These are phyloP conservation scores for Eudorcas thomsonii DNA, from an alignment of 2,113 vertebrate genomes.

Conservation along the genomic window DNA sequence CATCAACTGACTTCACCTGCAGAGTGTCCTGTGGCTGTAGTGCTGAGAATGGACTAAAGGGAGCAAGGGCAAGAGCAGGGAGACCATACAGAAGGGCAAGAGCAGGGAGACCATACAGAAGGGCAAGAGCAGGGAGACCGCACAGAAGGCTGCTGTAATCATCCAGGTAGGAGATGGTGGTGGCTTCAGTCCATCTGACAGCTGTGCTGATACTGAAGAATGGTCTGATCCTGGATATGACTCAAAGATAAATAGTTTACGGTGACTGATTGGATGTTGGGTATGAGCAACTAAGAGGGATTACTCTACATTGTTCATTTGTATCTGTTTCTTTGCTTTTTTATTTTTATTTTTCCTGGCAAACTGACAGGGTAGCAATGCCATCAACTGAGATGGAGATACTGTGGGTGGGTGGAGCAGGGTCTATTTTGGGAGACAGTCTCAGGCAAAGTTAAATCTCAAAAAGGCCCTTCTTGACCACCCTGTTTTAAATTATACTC, in stretches of 20 bases:
- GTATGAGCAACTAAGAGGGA: neutral
- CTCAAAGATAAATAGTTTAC: neutral
- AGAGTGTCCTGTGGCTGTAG: neutral
- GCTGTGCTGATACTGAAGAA: neutral
- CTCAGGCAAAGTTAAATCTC: neutral
- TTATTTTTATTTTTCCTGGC: neutral
- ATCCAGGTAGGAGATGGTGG: neutral
- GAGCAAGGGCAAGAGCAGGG: neutral
- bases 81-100: neutral
- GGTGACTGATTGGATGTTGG: neutral
- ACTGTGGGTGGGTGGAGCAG: neutral
- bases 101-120: neutral
- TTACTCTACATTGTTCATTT: neutral
- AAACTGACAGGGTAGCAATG: neutral
- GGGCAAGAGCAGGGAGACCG: neutral
- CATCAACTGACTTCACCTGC: neutral
- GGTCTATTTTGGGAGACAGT: neutral
- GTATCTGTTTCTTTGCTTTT: neutral
- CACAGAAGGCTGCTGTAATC: neutral
- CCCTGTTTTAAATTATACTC: neutral
- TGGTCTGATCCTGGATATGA: neutral
- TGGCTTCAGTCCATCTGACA: neutral
- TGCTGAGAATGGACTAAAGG: neutral
- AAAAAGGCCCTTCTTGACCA: neutral
- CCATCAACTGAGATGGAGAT: neutral